Evolutionary conservation across 2,797 vertebrate species (phyloP), one percentile per base, ranked within the genome.

Genomic region (Neoniphon sammara): DNA sequence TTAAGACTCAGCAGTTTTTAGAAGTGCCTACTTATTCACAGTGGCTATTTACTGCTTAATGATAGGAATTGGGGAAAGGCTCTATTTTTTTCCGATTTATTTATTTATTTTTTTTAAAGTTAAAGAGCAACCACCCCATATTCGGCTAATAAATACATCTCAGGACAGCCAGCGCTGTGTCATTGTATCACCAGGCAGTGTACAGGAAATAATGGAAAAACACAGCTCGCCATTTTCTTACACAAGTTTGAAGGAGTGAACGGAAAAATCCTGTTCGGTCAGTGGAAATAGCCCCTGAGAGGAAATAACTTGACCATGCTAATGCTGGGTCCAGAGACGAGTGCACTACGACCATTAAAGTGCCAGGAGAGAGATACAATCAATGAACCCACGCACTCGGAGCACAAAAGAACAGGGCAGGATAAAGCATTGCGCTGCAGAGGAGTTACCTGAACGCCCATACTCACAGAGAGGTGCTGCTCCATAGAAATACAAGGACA

Each of bases 271-370:
- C 87, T 85, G 82, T 88, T 89, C 79, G 80, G 87, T 89, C 82
- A 93, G 87, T 95, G 93, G 94, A 95, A 96, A 95, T 92, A 94
- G 88, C 88, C 92, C 93, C 88, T 91, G 93, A 93, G 92, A 94
- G 93, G 92, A 93, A 95, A 92, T 94, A 94, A 94, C 94, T 94
- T 92, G 88, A 87, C 82, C 78, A 93, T 93, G 92, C 91, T 93
- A 90, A 89, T 94, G 93, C 86, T 61, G 75, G 83, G 86, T 73
- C 76, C 83, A 80, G 84, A 93, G 90, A 95, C 89, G 79, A 82
- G 84, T 88, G 94, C 88, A 93, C 91, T 88, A 86, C 79, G 30
- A 68, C 91, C 92, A 93, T 94, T 94, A 93, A 93, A 90, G 89
- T 88, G 88, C 85, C 91, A 86, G 79, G 73, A 77, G 83, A 89